Percentiles rank a stretch among this genome's conserved stretches.
These are phyloP conservation scores for Tenthredo mesomela DNA, from an alignment of 2,888 invertebrate genomes.

Conservation along the genomic window DNA sequence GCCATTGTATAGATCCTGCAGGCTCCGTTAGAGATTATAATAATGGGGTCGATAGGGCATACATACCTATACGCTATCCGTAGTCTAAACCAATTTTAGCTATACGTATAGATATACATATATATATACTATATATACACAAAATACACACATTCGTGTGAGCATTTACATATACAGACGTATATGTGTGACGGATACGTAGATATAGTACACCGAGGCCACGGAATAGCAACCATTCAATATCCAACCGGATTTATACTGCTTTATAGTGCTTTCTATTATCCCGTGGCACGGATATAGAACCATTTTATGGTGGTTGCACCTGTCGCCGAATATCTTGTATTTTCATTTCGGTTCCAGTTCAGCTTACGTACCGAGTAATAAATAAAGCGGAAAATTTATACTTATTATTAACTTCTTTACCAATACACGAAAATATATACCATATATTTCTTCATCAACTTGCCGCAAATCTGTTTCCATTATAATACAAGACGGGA, in stretches of 20 bases:
- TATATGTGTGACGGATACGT: slow-evolving; percentile 43
- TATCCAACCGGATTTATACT: slow-evolving; percentile 56
- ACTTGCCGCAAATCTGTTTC: not conserved
- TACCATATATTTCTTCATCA: not conserved
- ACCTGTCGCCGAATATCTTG: slow-evolving; percentile 56
- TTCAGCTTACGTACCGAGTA: slow-evolving; percentile 38
- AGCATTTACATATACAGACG: slow-evolving; percentile 1
- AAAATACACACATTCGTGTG: not conserved
- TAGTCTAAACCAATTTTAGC: slow-evolving; percentile 49
- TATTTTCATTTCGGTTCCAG: slow-evolving; percentile 54
- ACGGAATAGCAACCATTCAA: slow-evolving; percentile 55
- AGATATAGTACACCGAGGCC: slow-evolving; percentile 40
- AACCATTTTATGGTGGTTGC: slow-evolving; percentile 54
- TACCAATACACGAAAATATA: not conserved
- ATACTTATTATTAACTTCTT: slow-evolving; percentile 37
- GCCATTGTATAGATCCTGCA: slow-evolving; percentile 36
- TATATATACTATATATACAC: not conserved
- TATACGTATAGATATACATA: not conserved
- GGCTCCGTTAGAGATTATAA: slow-evolving; percentile 48
- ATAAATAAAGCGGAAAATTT: slow-evolving; percentile 46
- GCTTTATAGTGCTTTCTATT: slow-evolving; percentile 55
- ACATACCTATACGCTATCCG: slow-evolving; percentile 30
- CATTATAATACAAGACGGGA: not conserved
- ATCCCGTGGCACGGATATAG: slow-evolving; percentile 54
- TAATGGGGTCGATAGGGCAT: slow-evolving; percentile 50